A percentile compares a stretch with the other conserved stretches of the same genome.
Evolutionary conservation across 2,113 vertebrate genomes (phyloP).

Genomic region (Ictalurus punctatus): DNA sequence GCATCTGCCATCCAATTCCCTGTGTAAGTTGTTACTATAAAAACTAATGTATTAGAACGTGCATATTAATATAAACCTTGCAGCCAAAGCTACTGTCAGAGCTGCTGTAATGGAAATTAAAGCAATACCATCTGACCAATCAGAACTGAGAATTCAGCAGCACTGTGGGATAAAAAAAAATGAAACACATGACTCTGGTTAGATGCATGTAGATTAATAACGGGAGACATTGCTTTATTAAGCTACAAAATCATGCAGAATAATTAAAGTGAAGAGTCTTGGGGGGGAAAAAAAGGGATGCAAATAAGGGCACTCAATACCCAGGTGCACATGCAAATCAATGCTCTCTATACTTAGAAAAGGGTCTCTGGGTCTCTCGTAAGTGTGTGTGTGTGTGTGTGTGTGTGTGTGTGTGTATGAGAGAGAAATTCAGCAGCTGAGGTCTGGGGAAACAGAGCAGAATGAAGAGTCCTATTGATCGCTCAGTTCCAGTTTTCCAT

Average conservation of each 20-base stretch:
- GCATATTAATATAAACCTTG: background rate
- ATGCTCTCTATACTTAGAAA: background rate
- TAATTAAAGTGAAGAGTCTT: background rate
- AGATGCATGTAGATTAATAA: too few species aligned
- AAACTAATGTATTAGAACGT: background rate
- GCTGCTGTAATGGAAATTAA: background rate
- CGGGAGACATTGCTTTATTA: background rate
- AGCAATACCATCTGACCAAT: background rate
- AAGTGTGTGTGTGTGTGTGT: slow-evolving; percentile 10
- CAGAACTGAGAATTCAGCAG: background rate
- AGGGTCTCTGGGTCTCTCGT: background rate
- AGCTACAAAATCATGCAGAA: background rate
- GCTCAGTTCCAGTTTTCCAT: slow-evolving; percentile 65
- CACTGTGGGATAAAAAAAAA: background rate
- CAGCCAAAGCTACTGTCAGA: background rate
- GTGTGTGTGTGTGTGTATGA: background rate
- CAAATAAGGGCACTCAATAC: background rate
- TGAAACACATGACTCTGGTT: background rate
- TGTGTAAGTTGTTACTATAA: background rate
- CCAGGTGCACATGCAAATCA: slow-evolving; percentile 24
- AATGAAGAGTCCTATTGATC: slow-evolving; percentile 65
- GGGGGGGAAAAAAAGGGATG: background rate
- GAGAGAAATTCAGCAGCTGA: slow-evolving; percentile 54
- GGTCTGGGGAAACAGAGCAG: slow-evolving; percentile 45
- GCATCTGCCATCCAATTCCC: background rate